Conservation (phyloP, 2,888 invertebrate genomes). For the Pyrrhia umbra region DNA sequence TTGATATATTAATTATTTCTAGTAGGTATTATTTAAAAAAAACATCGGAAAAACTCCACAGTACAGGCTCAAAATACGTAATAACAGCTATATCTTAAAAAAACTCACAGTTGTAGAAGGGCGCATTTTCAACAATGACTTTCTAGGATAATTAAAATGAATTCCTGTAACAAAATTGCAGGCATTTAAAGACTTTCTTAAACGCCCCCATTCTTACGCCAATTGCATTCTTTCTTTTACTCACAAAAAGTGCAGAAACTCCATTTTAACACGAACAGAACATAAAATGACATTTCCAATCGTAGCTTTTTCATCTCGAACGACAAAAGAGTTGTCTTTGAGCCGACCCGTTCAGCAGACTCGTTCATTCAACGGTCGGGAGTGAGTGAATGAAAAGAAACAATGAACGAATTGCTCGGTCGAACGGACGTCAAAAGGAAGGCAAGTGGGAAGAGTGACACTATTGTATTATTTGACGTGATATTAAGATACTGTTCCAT, state of each 20-base stretch:
- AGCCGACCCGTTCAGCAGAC: constrained; percentile 70
- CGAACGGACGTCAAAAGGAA: constrained; percentile 65
- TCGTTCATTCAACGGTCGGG: constrained; percentile 67
- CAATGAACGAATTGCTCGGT: constrained; percentile 71
- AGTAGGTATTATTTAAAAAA: too few relatives aligned
- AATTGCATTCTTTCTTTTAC: constrained; percentile 54
- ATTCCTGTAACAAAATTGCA: constrained; percentile 25
- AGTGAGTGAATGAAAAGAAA: constrained; percentile 72
- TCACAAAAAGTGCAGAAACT: constrained; percentile 56
- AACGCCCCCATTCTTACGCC: constrained; percentile 45
- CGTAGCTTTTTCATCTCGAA: constrained; percentile 67
- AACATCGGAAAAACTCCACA: too few relatives aligned
- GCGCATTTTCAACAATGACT: constrained; percentile 3
- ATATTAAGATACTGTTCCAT: constrained; percentile 55
- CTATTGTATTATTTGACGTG: constrained; percentile 62
- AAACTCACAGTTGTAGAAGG: not conserved
- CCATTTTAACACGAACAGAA: constrained; percentile 62
- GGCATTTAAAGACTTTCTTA: constrained; percentile 42
- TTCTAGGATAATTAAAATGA: constrained; percentile 26
- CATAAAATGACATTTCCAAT: constrained; percentile 70
- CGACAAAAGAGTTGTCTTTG: constrained; percentile 79
- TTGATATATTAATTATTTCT: too few relatives aligned
- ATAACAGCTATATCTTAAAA: not conserved
- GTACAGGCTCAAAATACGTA: too few relatives aligned
- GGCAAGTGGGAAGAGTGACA: constrained; percentile 59